Percentiles rank a stretch among this genome's conserved stretches.
These are phyloP conservation scores for Cynaeus angustus DNA, from an alignment of 2,888 invertebrate species.

Conservation along the genomic window DNA sequence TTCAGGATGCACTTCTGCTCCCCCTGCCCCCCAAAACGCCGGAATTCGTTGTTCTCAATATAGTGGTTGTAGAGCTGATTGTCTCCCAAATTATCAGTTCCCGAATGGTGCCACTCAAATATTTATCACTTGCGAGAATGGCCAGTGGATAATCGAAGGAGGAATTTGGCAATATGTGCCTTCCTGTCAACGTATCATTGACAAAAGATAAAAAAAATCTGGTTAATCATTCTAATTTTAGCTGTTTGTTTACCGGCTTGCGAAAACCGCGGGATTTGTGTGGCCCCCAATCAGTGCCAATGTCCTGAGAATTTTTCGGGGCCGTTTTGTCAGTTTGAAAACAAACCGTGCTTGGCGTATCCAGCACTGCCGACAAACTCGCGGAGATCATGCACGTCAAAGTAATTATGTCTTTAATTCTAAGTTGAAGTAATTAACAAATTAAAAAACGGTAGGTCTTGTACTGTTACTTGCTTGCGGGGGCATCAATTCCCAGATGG, in stretches of 20 bases:
- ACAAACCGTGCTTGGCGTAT: slow-evolving; percentile 80
- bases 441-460: slow-evolving; percentile 72
- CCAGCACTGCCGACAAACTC: slow-evolving; percentile 82
- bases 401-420: slow-evolving; percentile 71
- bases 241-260: slow-evolving; percentile 85
- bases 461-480: slow-evolving; percentile 79
- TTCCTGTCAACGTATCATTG: slow-evolving; percentile 76
- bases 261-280: slow-evolving; percentile 87
- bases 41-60: slow-evolving; percentile 66
- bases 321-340: slow-evolving; percentile 83
- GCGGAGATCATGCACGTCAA: slow-evolving; percentile 76
- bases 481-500: slow-evolving; percentile 85
- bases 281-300: slow-evolving; percentile 82
- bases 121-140: slow-evolving; percentile 72
- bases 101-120: slow-evolving; percentile 73
- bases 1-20: slow-evolving; percentile 65
- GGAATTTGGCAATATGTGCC: slow-evolving; percentile 73
- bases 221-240: slow-evolving; percentile 67
- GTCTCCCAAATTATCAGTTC: slow-evolving; percentile 73
- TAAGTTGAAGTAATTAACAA: slow-evolving; percentile 24
- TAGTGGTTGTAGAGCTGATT: slow-evolving; percentile 74
- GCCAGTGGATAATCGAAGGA: slow-evolving; percentile 72
- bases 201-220: background rate
- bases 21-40: slow-evolving; percentile 66
- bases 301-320: slow-evolving; percentile 85